A percentile compares a stretch with the other conserved stretches of the same genome.
Evolutionary conservation across 2,888 invertebrate genomes (phyloP).

Genomic region (Beris chalybata): DNA sequence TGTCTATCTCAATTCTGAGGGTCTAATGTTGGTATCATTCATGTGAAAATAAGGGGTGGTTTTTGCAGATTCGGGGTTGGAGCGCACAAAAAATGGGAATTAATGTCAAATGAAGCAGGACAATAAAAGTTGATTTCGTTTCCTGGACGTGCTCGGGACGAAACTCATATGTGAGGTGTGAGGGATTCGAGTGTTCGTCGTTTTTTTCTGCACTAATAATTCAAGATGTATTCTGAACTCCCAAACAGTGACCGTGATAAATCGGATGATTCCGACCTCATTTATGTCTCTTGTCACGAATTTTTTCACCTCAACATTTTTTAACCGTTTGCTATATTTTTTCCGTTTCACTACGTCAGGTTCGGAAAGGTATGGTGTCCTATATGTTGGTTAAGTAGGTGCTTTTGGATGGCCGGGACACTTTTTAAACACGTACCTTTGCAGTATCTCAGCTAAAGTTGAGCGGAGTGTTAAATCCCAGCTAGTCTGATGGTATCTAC

Average conservation of each 20-base stretch:
- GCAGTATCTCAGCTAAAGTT: conserved; percentile 8
- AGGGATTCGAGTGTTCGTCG: not conserved
- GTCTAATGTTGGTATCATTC: too few species aligned
- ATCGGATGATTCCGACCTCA: conserved; percentile 25
- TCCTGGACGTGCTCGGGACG: conserved; percentile 9
- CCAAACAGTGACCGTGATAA: conserved; percentile 26
- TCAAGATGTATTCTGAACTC: conserved; percentile 7
- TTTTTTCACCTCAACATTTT: conserved; percentile 21
- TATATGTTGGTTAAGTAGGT: not conserved
- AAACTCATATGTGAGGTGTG: conserved; percentile 6
- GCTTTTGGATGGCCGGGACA: not conserved
- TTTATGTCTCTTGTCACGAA: conserved; percentile 35
- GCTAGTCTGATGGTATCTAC: conserved; percentile 10
- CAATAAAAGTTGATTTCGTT: conserved; percentile 29
- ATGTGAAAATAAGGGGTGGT: too few species aligned
- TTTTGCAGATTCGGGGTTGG: too few species aligned
- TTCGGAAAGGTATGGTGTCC: not conserved
- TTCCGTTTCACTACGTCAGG: not conserved
- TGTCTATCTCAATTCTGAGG: too few species aligned
- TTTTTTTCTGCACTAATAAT: conserved; percentile 20
- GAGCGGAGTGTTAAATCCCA: not conserved
- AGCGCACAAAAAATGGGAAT: too few species aligned
- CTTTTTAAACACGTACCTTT: conserved; percentile 15
- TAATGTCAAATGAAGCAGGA: conserved; percentile 6
- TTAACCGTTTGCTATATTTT: conserved; percentile 22